Evolutionary conservation across 2,113 vertebrate genomes (phyloP).

Genomic region (Cathartes aura): DNA sequence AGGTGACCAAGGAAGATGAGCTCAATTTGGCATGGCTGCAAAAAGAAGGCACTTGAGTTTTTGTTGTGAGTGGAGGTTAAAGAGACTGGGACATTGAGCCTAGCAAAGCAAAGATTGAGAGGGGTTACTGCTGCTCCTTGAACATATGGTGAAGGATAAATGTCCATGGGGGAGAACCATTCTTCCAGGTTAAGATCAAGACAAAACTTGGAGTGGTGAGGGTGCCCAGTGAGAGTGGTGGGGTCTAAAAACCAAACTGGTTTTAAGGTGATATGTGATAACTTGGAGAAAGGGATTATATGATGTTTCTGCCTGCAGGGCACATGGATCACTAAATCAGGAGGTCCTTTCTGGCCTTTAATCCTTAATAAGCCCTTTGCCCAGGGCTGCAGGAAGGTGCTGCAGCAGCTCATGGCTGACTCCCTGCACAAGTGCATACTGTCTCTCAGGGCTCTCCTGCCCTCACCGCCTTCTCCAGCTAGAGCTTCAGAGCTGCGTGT

Average conservation of each 20-base stretch:
- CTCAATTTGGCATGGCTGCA: not conserved
- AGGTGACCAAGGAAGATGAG: not conserved
- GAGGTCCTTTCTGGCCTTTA: not conserved
- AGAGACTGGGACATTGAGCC: not conserved
- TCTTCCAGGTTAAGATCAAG: not conserved
- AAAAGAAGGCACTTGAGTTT: not conserved
- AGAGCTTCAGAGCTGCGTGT: not conserved
- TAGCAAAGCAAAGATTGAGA: not conserved
- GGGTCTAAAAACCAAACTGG: not conserved
- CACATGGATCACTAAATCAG: not conserved
- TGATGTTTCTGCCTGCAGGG: not conserved
- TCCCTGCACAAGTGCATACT: not conserved
- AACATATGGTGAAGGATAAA: not conserved
- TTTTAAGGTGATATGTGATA: not conserved
- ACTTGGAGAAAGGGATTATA: not conserved
- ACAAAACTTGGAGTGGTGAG: rapidly evolving
- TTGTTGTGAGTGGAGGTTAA: not conserved
- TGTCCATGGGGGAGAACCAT: not conserved
- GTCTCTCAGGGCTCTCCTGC: not conserved
- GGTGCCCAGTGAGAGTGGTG: not conserved
- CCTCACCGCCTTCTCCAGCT: not conserved
- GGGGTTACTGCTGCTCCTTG: not conserved
- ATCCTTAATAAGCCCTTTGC: not conserved
- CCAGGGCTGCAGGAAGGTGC: not conserved
- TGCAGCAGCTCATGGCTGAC: not conserved